Base-by-base conservation (phyloP, 2,888 invertebrate genomes). In the Scaptodrosophila latifasciaeformis region DNA sequence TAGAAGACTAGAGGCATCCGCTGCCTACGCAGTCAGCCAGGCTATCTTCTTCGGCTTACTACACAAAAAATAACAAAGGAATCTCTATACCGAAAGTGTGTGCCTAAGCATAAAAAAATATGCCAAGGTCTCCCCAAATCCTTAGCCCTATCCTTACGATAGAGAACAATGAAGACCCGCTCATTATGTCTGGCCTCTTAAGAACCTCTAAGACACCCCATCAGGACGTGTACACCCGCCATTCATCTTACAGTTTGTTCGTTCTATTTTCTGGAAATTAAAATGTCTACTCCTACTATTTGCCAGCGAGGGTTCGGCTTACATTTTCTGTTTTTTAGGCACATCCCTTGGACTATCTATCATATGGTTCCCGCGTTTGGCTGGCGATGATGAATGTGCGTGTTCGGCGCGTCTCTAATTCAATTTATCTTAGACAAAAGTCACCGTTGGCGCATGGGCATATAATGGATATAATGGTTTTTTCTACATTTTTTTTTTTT, bases 381-480 rank as follows among this genome's bases (percentile, higher is more conserved):
- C 49, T 30, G 47, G 37, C 18, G 46, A 70, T 75, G 75, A 75
- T 77, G 81, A 80, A 75, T 81, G 75, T 74, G 81, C 78, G 67
- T 70, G 70, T 58, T 65, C 58, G 67, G 59, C 70, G n/a, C n/a
- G 78, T 70, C 52, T 74, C 74, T 76, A 80, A 76, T 78, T 65
- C 81, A 80, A 80, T 76, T 76, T 70, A 80, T 77, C 62, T 74
- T 77, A 77, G 65, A 80, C 75, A 78, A 77, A n/a, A 75, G 75
- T 80, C 75, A 74, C 37, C 57, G 31, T 57, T 63, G 43, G 54
- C 44, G 47, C 35, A 39, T 34, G 45, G 42, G 31, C 50, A 54
- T 30, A 67, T 65, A 74, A 76, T 71, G 66, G 59, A 66, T 59
- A 55, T 62, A 67, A 70, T 62, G 59, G 34, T 51, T 37, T 50